Evolutionary conservation across 2,888 invertebrate genomes (phyloP).

Genomic region (Pecten maximus): DNA sequence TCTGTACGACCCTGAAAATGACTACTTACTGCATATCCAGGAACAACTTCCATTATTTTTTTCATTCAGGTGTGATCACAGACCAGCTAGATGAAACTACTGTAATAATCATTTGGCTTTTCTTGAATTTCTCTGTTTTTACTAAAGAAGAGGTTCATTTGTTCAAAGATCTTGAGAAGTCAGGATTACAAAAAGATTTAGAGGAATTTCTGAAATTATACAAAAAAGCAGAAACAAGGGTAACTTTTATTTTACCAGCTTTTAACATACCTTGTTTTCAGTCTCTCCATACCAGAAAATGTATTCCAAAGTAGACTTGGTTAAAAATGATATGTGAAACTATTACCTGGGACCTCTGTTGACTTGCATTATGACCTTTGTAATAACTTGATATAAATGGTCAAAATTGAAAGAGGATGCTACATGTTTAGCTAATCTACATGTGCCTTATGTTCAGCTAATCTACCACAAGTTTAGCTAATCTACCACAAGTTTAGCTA

Average conservation of each 20-base stretch:
- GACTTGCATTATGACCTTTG: too few relatives aligned
- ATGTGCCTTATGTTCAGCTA: too few relatives aligned
- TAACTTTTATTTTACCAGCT: neutral
- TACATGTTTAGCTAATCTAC: too few relatives aligned
- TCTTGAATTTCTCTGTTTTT: constrained; percentile 16
- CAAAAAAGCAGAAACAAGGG: neutral
- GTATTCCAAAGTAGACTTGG: neutral
- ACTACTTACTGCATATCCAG: neutral
- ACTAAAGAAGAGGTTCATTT: neutral
- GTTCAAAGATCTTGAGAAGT: constrained; percentile 6
- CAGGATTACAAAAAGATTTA: neutral
- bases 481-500: too few relatives aligned
- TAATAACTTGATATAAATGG: too few relatives aligned
- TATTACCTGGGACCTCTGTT: too few relatives aligned
- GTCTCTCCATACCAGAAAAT: neutral
- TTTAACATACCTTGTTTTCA: neutral
- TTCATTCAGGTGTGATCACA: neutral
- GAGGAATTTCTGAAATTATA: constrained; percentile 14
- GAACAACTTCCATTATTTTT: neutral
- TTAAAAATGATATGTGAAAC: neutral
- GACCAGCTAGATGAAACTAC: neutral
- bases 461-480: too few relatives aligned
- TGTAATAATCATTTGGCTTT: neutral
- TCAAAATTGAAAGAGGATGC: too few relatives aligned
- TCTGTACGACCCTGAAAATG: constrained; percentile 23